Percentiles rank a stretch among this genome's conserved stretches.
Evolutionary conservation across 2,797 vertebrate species (phyloP).

Genomic region (Sitta carolinensis): DNA sequence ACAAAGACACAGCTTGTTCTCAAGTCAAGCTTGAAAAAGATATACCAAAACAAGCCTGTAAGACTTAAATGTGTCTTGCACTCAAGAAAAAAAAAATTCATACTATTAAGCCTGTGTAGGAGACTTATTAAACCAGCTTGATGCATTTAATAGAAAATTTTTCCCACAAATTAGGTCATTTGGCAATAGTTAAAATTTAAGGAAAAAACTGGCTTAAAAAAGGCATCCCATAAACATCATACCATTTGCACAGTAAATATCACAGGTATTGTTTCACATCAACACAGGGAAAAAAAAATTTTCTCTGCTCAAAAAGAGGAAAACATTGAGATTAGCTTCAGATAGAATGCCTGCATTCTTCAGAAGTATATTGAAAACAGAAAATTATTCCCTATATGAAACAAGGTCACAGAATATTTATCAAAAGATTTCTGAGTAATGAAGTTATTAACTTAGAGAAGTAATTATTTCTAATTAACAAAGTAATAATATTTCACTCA

Average conservation of each 20-base stretch:
- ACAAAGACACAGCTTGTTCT: not conserved
- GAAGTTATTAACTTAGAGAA: constrained; percentile 16
- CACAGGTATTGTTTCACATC: not conserved
- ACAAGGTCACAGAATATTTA: constrained; percentile 37
- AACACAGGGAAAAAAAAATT: not conserved
- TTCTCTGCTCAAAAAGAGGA: not conserved
- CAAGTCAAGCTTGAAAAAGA: constrained; percentile 2
- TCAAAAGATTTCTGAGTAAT: constrained; percentile 19
- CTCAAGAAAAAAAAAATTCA: not conserved
- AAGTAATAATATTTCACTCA: constrained; percentile 23
- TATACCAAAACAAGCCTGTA: not conserved
- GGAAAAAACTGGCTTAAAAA: not conserved
- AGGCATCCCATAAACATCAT: not conserved
- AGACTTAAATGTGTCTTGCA: not conserved
- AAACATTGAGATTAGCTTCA: not conserved
- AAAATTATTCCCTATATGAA: not conserved
- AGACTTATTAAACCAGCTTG: constrained; percentile 37
- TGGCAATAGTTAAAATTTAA: not conserved
- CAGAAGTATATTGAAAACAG: not conserved
- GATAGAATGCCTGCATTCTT: constrained; percentile 13
- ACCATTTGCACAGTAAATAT: not conserved
- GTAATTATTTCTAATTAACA: constrained; percentile 18
- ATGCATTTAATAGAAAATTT: constrained; percentile 24
- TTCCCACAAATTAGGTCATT: constrained; percentile 11
- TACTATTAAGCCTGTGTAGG: not conserved